A percentile compares a stretch with the other conserved stretches of the same genome.
Evolutionary conservation across 1,140 invertebrate genomes (phyloP).

Genomic region (Drosophila pruinosa): DNA sequence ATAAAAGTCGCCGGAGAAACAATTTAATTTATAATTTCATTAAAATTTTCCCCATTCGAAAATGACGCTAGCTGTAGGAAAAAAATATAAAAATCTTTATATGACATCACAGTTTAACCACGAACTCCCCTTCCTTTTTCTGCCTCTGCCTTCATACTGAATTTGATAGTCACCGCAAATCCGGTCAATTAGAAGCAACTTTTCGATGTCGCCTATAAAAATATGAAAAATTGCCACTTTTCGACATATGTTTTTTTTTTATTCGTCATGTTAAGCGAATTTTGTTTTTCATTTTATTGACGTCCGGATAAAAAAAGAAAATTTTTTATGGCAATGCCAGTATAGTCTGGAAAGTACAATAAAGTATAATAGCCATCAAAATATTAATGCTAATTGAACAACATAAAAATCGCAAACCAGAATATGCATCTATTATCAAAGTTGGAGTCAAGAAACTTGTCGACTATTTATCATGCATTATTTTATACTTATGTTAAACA

Average conservation of each 20-base stretch:
- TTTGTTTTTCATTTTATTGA: conserved; percentile 6
- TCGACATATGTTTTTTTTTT: conserved; percentile 27
- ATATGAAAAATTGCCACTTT: conserved; percentile 15
- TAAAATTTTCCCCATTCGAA: conserved; percentile 41
- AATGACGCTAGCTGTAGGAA: conserved; percentile 55
- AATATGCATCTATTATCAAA: background rate
- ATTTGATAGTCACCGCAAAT: conserved; percentile 2
- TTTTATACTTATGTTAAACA: no score
- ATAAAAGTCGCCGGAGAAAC: conserved; percentile 48
- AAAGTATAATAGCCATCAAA: conserved; percentile 41
- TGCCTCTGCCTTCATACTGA: background rate
- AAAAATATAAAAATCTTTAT: conserved; percentile 29
- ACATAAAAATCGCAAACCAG: background rate
- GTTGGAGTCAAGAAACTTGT: background rate
- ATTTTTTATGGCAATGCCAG: no score
- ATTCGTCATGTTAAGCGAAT: conserved; percentile 12
- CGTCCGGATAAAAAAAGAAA: background rate
- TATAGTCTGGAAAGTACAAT: no score
- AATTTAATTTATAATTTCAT: conserved; percentile 68
- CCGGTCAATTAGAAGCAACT: conserved; percentile 20
- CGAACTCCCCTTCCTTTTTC: background rate
- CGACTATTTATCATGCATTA: background rate
- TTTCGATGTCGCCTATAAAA: conserved; percentile 26
- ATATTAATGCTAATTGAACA: conserved; percentile 22
- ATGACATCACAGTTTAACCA: conserved; percentile 6